Conservation (phyloP, 2,888 invertebrate genomes). For the Parasteatoda lunata region DNA sequence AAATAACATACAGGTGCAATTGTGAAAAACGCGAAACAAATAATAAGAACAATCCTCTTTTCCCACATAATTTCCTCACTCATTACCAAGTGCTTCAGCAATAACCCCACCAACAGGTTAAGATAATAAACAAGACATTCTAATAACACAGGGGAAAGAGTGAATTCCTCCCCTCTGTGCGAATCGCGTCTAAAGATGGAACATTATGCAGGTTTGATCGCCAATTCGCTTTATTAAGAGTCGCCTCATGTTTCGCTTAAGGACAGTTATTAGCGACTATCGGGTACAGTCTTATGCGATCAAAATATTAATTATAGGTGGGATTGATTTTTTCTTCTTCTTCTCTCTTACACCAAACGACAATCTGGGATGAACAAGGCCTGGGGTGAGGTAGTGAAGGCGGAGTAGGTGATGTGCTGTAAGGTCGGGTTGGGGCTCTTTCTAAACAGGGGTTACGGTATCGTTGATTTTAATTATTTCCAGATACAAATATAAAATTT, state of each 20-base stretch:
- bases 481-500: not conserved
- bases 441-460: constrained; percentile 9
- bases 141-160: constrained; percentile 16
- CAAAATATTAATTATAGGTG: constrained; percentile 63
- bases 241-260: constrained; percentile 59
- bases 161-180: constrained; percentile 8
- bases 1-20: no score
- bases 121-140: constrained; percentile 33
- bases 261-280: constrained; percentile 66
- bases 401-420: constrained; percentile 61
- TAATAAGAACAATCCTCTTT: not conserved
- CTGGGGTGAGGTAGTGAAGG: constrained; percentile 39
- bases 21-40: no score
- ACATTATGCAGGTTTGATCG: constrained; percentile 42
- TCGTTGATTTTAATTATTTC: not conserved
- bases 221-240: constrained; percentile 49
- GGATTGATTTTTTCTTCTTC: constrained; percentile 10
- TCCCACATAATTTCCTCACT: not conserved
- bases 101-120: not conserved
- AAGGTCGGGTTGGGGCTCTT: constrained; percentile 23
- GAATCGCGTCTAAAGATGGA: constrained; percentile 21
- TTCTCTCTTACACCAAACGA: not conserved
- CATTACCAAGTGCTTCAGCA: not conserved
- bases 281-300: constrained; percentile 45
- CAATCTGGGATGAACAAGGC: constrained; percentile 5